Evolutionary conservation across 2,797 vertebrate genomes (phyloP), one percentile per base, ranked within the genome.

Genomic region (Paedocypris micromegethes): DNA sequence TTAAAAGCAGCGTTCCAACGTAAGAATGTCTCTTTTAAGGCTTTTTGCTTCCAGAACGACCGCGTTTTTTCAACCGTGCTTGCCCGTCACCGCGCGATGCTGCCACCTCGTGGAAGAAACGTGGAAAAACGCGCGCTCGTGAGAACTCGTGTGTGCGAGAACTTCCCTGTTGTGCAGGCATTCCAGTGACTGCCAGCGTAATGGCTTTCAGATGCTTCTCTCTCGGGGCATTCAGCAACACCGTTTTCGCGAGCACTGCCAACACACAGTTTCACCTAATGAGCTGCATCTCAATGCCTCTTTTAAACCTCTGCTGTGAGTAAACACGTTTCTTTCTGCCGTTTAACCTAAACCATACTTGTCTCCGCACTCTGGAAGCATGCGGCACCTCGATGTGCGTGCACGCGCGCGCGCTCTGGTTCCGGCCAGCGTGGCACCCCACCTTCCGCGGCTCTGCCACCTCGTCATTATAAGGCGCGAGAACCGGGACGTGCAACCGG

Each of bases 301-400:
- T 66, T 58, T 75, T 66, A 72, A 64, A 58, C 73, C 54, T 64
- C 50, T 66, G 66, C 69, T 76, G 67, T 55, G 52, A 77, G 73
- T 81, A 77, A 77, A 80, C 76, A 78, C 52, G 58, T 77, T 75
- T 70, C 68, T 66, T 66, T 76, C 72, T 71, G 77, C 64, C 38
- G 48, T 79, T 77, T 78, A 81, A 82, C 64, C 72, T 55, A 9
- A 78, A 75, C 66, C 76, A 78, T 71, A 78, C 70, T 76, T 68
- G 76, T 69, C 62, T 72, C 60, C 38, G 53, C 60, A 56, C 58
- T 67, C 44, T 45, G 52, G 67, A 64, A 73, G 47, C 69, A 61
- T 49, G 64, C 61, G 7, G 56, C 43, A 63, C 65, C 58, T 65
- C 60, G 9, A 42, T n/a, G 52, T 38, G 51, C n/a, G 50, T 41